Evolutionary conservation across 2,113 vertebrate genomes (phyloP).

Genomic region (Eptesicus fuscus): DNA sequence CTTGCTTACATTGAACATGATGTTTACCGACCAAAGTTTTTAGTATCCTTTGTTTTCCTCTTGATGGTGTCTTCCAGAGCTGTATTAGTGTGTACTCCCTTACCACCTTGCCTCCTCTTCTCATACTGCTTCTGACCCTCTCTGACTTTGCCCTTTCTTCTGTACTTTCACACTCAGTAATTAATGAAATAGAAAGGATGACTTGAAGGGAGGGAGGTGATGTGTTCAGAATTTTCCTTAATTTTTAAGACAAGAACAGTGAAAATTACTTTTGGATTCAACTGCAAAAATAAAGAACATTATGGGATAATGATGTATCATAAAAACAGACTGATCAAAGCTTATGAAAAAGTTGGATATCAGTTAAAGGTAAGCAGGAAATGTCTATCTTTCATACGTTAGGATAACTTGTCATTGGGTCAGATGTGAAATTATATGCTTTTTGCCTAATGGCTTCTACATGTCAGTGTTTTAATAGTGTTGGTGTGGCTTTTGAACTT

Average conservation of each 20-base stretch:
- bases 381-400: neutral
- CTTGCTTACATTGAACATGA: conserved; percentile 89
- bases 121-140: neutral
- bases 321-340: conserved; percentile 95
- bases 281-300: conserved; percentile 95
- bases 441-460: neutral
- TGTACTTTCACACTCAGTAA: neutral
- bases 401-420: neutral
- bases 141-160: neutral
- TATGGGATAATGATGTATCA: conserved; percentile 99
- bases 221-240: conserved; percentile 76
- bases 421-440: neutral
- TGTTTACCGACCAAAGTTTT: conserved; percentile 89
- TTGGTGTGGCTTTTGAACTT: neutral
- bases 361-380: conserved; percentile 89
- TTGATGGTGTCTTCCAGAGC: neutral
- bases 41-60: conserved; percentile 88
- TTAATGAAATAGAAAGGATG: neutral
- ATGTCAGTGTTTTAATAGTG: neutral
- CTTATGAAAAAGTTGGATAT: conserved; percentile 94
- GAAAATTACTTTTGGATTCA: conserved; percentile 94
- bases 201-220: neutral
- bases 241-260: conserved; percentile 84
- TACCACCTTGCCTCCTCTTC: neutral
- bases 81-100: neutral